These are phyloP conservation scores for Heptranchias perlo DNA, from an alignment of 2,113 vertebrate species.

Conservation along the genomic window DNA sequence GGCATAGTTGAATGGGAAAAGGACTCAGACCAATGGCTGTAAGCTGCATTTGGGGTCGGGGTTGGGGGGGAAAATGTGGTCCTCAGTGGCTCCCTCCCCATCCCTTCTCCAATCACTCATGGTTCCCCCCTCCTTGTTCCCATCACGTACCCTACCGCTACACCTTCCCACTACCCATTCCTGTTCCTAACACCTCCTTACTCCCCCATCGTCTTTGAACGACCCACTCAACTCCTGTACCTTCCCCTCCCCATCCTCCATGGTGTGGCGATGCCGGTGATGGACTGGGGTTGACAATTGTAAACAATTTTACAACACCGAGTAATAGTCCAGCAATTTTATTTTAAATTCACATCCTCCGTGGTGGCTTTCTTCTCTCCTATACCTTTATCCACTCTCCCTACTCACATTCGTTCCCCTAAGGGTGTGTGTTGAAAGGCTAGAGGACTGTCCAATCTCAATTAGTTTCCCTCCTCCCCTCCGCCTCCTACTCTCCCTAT, in stretches of 20 bases:
- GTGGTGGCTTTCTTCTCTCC: background rate
- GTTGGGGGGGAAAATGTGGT: background rate
- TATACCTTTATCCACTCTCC: background rate
- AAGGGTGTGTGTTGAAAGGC: background rate
- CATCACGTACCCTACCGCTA: background rate
- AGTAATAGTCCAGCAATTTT: too few relatives aligned
- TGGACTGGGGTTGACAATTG: too few relatives aligned
- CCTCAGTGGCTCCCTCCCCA: background rate
- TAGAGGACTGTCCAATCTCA: background rate
- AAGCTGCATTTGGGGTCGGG: background rate
- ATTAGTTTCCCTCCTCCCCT: background rate
- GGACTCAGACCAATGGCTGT: background rate
- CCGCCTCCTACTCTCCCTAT: background rate
- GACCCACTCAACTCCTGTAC: background rate
- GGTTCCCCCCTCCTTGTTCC: background rate
- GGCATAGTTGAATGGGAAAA: background rate
- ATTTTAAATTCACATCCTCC: too few relatives aligned
- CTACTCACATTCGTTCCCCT: background rate
- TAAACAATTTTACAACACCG: too few relatives aligned
- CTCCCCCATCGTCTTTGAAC: background rate
- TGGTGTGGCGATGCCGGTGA: too few relatives aligned
- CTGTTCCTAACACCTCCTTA: background rate
- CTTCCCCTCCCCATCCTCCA: background rate
- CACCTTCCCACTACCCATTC: background rate
- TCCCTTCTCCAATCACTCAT: background rate